Evolutionary conservation across 2,113 vertebrate species (phyloP), one percentile per base, ranked within the genome.

Genomic region (Chauna torquata): DNA sequence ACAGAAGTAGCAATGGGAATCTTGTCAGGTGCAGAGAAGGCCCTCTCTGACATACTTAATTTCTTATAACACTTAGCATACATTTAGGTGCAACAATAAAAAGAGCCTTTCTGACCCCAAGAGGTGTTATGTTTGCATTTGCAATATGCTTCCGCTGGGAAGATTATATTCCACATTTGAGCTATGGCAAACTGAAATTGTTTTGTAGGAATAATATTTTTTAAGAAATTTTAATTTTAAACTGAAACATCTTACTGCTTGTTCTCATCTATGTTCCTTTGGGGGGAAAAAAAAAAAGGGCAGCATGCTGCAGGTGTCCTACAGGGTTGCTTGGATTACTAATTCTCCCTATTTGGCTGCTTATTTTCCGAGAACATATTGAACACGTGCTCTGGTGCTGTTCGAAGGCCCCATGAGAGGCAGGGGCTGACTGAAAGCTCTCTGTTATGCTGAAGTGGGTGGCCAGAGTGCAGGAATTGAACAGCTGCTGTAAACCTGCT

Each of bases 401-500:
- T 97, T 96, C 30, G 91, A 97, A 97, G 94, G 95, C 88, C 96
- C 94, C 32, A 7, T 20, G 95, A 97, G 97, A 97, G 92, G 68
- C 90, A 92, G 78, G 85, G 96, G 91, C 81, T 97, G 97, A 97
- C 84, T 90, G 97, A 98, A 98, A 98, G 90, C 97, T 96, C 95
- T 97, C 96, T 65, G 96, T 96, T 97, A 85, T 91, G 81, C 95
- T 97, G 92, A 97, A 98, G 96, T 98, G 97, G 95, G 98, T 98
- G 98, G 98, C 95, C 98, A 93, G 93, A 97, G 90, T 85, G 88
- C 97, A 98, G 97, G 96, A 97, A 97, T 90, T 95, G 96, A 99
- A 98, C 98, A 99, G 98, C 98, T 99, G 98, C 97, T 98, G 38
- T 97, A 97, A 98, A 98, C 98, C 97, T 98, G 97, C 97, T 99